Base-by-base conservation (phyloP, 2,113 vertebrate genomes). In the Bungarus multicinctus region DNA sequence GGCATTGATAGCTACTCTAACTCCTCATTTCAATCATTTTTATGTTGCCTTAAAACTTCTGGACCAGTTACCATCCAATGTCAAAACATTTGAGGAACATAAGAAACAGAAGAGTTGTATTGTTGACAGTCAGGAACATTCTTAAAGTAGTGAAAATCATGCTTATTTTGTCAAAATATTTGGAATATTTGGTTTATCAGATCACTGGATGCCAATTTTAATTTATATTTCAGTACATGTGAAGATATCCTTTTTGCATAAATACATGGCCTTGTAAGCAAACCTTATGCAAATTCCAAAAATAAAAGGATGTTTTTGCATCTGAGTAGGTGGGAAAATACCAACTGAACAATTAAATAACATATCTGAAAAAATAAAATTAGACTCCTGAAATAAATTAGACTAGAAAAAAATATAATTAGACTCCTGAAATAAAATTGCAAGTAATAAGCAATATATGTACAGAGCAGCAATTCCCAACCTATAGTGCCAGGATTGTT, bases 361-460 rank as follows among this genome's bases (percentile, higher is more conserved):
- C 39, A 91, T 93, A 69, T 86, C 57, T 22, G 0, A n/a, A 53
- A 93, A 95, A 94, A 90, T 1, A 22, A 34, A 58, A 23, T 45
- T 7, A 53, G 27, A 60, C 47, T 52, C 50, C 50, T 50, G 30
- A 90, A 69, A 22, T 64, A 53, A 50, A 90, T n/a, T n/a, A n/a
- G n/a, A n/a, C n/a, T n/a, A n/a, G n/a, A n/a, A n/a, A 53, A 93
- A 95, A 94, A 90, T 1, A 22, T 30, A n/a, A n/a, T 47, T 43
- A 43, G 43, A 43, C 43, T 52, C 45, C 47, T 50, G 30, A 90
- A 69, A 22, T 64, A 53, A 50, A 90, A 50, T 10, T 57, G 58
- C 43, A 89, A 92, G 57, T 90, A 86, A 57, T 27, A 93, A 95
- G 45, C 43, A 52, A 45, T 12, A 22, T 87, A 74, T 94, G 1